Percentiles rank a stretch among this genome's conserved stretches.
These are phyloP conservation scores for Dryobota labecula DNA, from an alignment of 2,888 invertebrate species.

Conservation along the genomic window DNA sequence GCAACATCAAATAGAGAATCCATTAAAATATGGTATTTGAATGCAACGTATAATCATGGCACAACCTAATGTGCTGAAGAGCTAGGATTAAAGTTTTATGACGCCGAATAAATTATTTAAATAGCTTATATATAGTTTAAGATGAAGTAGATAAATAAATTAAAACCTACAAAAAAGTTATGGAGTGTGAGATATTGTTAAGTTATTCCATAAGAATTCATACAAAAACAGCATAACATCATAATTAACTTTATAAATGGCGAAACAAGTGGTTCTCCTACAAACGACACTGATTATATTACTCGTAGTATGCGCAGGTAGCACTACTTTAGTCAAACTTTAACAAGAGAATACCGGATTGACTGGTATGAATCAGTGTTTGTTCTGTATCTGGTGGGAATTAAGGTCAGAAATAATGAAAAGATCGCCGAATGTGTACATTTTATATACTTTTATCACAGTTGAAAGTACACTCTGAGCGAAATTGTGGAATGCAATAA, in stretches of 20 bases:
- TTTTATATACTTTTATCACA: too few species aligned
- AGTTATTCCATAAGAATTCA: not conserved
- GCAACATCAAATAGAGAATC: not conserved
- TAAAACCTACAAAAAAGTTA: not conserved
- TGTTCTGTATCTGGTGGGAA: not conserved
- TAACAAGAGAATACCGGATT: constrained; percentile 56
- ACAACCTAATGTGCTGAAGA: not conserved
- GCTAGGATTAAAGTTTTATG: not conserved
- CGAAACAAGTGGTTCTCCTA: constrained; percentile 55
- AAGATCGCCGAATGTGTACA: too few species aligned
- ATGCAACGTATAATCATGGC: not conserved
- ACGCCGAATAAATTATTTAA: not conserved
- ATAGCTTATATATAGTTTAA: not conserved
- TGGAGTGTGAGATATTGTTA: not conserved
- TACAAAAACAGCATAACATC: constrained; percentile 7
- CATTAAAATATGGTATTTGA: not conserved
- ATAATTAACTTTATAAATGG: constrained; percentile 51
- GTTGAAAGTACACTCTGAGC: too few species aligned
- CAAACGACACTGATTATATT: constrained; percentile 55
- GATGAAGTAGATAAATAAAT: not conserved
- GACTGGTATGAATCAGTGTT: constrained; percentile 3
- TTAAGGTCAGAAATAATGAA: not conserved
- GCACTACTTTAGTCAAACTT: constrained; percentile 61
- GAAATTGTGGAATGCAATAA: too few species aligned
- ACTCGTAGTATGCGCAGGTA: constrained; percentile 54